Evolutionary conservation across 1,140 invertebrate genomes (phyloP), one percentile per base, ranked within the genome.

Genomic region (Solen grandis): DNA sequence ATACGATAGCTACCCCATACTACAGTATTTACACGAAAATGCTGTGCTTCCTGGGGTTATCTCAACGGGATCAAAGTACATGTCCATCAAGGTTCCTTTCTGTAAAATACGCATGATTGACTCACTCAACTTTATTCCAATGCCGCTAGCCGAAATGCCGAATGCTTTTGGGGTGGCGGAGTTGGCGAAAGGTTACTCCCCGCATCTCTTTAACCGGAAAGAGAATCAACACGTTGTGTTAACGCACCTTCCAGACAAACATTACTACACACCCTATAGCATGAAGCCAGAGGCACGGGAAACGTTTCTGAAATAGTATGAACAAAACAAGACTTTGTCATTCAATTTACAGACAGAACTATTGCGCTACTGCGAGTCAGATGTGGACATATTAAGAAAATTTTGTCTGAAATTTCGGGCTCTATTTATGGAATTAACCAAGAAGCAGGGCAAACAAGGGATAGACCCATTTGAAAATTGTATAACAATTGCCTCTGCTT

Each of bases 381-480:
- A 80, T 46, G 77, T 80, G 5, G 77, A 72, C 29, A 80, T 80
- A n/a, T 50, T 80, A 14, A 52, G 65, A 5, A 52, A 27, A 5
- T 57, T 14, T 10, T 57, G 52, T 14, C 22, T 74, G 16, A 60
- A 22, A 2, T 74, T 74, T 25, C 38, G 59, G 33, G 13, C 31
- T 2, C 41, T 75, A 19, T 38, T 75, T 60, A 29, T 75, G 41
- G 57, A 46, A 1, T 31, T 75, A 19, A 74, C 72, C 0, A 62
- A 57, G 16, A 29, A 75, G 38, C 41, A 33, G 3, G 27, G 22
- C 4, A 29, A 29, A 19, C 46, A 14, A 31, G 59, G 59, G 1
- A 46, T 63, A 35, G 52, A 74, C 25, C 69, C 69, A 1, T n/a
- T n/a, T n/a, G n/a, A n/a, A n/a, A n/a, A n/a, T n/a, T n/a, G n/a